Evolutionary conservation across 2,888 invertebrate species (phyloP), one percentile per base, ranked within the genome.

Genomic region (Alcis repandata): DNA sequence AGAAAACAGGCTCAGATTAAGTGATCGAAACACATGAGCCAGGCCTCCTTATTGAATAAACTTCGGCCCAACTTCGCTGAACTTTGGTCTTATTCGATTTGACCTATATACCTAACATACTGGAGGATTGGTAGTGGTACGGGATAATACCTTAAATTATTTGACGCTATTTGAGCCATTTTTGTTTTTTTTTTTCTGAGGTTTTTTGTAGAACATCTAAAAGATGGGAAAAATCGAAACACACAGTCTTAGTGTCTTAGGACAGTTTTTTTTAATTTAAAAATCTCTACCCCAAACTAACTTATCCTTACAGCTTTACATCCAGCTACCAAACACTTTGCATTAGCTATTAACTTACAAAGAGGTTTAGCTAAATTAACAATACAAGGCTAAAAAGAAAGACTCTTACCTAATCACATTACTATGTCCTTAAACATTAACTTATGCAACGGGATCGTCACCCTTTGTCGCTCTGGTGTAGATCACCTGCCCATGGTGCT

Each of bases 381-480:
- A n/a, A 17, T 1, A 7, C 9, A 13, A n/a, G 22, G 20, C 8
- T 22, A 20, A 38, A n/a, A n/a, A n/a, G n/a, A n/a, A n/a, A 38
- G 20, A 20, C n/a, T 8, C 6, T 27, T 27, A 2, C 27, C 6
- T 45, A 45, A 45, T 45, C 45, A 11, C 45, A 19, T 45, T 45
- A 45, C 20, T 20, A n/a, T n/a, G n/a, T n/a, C n/a, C n/a, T 27
- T 27, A 27, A 27, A 27, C 27, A 27, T 27, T 27, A 27, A 27
- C 27, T 90, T 84, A 87, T 80, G 96, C 95, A 83, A 94, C 95
- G 69, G 95, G 96, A 86, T 98, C 98, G 86, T 98, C 98, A 80
- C 97, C 98, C 94, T 99, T 99, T 48, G 98, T 99, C 63, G 98
- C 97, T 87, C 99, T 95, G 36, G 99, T 99, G 95, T 99, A 99